Conservation (phyloP, 2,113 vertebrate species). For the Bombycilla garrulus region DNA sequence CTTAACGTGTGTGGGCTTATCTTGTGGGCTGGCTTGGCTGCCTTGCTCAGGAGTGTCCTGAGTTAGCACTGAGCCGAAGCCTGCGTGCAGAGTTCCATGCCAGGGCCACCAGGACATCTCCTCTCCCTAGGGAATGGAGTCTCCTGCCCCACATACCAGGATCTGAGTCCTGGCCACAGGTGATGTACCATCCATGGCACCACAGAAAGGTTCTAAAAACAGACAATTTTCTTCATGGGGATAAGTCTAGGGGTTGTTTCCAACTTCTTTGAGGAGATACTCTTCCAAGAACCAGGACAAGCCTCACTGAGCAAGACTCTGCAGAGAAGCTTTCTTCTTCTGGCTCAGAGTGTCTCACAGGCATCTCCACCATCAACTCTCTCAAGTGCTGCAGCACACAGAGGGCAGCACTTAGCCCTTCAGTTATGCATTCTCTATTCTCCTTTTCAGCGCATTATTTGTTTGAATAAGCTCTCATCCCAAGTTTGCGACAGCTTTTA, state of each 20-base stretch:
- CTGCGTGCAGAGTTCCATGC: not conserved
- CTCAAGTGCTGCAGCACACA: not conserved
- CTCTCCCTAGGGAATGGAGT: not conserved
- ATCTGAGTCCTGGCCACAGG: not conserved
- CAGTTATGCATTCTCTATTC: accelerated
- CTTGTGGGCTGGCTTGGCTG: not conserved
- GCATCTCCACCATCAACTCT: not conserved
- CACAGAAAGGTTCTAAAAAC: not conserved
- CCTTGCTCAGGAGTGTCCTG: not conserved
- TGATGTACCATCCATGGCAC: not conserved
- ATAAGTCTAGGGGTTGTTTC: not conserved
- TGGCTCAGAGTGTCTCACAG: not conserved
- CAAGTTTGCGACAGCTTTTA: not conserved
- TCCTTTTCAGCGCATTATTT: not conserved
- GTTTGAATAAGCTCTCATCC: not conserved
- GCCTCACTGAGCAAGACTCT: not conserved
- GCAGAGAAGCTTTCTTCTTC: not conserved
- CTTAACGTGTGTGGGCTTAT: not conserved
- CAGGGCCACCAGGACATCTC: not conserved
- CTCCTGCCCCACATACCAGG: not conserved
- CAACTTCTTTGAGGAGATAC: not conserved
- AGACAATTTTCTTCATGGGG: not conserved
- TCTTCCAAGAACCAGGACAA: not conserved
- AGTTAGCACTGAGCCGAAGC: accelerated
- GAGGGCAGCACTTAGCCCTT: not conserved